Evolutionary conservation across 2,797 vertebrate species (phyloP).

Genomic region (Lophius americanus): DNA sequence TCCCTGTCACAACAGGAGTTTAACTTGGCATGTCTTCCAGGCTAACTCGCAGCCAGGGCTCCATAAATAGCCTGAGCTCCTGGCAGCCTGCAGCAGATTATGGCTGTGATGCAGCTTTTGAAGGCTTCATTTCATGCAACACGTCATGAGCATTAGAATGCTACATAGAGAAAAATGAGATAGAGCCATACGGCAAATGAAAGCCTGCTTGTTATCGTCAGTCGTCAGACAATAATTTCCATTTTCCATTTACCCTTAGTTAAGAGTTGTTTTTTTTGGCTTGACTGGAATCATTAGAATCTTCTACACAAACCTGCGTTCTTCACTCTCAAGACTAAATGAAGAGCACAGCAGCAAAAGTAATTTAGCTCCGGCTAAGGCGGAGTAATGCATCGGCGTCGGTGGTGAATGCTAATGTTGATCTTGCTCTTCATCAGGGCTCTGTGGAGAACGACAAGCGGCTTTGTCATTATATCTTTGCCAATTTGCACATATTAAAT

Average conservation of each 20-base stretch:
- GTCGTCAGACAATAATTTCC: constrained; percentile 50
- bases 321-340: constrained; percentile 48
- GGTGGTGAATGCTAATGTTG: constrained; percentile 62
- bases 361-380: constrained; percentile 53
- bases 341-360: constrained; percentile 46
- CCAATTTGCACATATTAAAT: background rate
- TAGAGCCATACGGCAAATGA: constrained; percentile 39
- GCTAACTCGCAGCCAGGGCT: constrained; percentile 43
- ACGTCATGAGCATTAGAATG: constrained; percentile 33
- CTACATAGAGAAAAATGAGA: constrained; percentile 45
- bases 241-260: constrained; percentile 44
- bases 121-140: too few relatives aligned
- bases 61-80: constrained; percentile 49
- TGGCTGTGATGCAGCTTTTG: too few relatives aligned
- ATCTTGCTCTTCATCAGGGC: constrained; percentile 47
- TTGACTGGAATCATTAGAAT: constrained; percentile 42
- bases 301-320: constrained; percentile 30
- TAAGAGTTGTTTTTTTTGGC: constrained; percentile 8
- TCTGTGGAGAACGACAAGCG: constrained; percentile 28
- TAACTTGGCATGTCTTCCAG: constrained; percentile 50
- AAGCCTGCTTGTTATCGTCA: constrained; percentile 44
- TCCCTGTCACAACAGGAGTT: constrained; percentile 63
- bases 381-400: constrained; percentile 40
- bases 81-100: constrained; percentile 44
- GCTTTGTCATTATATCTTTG: constrained; percentile 1